These are phyloP conservation scores for Phalanger gymnotis DNA, from an alignment of 2,797 vertebrate species.

Conservation along the genomic window DNA sequence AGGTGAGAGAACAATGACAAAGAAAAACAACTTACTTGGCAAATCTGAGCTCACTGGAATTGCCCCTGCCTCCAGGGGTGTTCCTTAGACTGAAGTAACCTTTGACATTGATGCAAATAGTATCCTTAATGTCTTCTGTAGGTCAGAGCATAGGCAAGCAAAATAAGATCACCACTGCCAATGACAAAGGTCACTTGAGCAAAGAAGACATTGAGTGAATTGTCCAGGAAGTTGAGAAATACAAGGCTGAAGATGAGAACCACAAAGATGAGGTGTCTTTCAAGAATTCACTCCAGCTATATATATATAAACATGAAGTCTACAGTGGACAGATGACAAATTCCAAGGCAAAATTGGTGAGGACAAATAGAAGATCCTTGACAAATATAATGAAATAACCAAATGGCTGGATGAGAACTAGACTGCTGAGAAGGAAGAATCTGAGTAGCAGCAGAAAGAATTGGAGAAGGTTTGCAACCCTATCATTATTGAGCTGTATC, in stretches of 20 bases:
- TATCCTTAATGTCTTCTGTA: neutral
- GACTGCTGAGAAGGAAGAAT: neutral
- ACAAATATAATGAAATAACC: neutral
- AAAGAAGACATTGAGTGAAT: no score
- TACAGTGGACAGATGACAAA: neutral
- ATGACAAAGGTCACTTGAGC: neutral
- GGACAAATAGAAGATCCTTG: neutral
- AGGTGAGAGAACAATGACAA: neutral
- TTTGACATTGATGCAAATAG: neutral
- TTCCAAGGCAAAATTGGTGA: neutral
- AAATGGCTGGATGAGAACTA: neutral
- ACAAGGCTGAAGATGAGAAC: neutral
- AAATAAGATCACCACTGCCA: neutral
- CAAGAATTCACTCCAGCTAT: neutral
- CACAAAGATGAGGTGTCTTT: neutral
- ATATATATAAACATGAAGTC: neutral
- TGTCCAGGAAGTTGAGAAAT: neutral
- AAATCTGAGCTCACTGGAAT: neutral
- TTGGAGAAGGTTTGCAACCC: neutral
- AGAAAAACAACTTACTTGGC: neutral
- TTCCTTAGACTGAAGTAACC: neutral
- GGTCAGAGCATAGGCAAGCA: neutral
- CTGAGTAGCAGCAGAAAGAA: neutral
- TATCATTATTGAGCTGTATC: neutral
- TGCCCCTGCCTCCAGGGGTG: neutral